Base-by-base conservation (phyloP, 2,113 vertebrate species). In the Callopanchax toddi region DNA sequence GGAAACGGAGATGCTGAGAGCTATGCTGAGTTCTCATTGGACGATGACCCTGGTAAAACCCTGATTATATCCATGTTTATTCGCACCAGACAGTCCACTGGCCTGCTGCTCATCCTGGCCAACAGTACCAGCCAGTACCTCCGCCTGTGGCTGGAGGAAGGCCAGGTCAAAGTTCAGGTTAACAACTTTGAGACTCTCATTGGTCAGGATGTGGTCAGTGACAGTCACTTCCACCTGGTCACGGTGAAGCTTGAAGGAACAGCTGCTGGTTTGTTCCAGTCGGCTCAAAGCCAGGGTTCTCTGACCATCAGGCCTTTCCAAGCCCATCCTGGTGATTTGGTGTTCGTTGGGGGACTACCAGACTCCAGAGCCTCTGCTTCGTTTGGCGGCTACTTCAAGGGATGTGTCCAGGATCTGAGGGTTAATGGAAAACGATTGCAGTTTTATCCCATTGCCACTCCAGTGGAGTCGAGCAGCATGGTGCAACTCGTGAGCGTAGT, bases 381-480 rank as follows among this genome's bases (percentile, higher is more conserved):
- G 1, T 92, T 91, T 15, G 91, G 94, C 11, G 93, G 88, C 0
- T 94, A 94, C 86, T 96, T 98, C 74, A 97, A 95, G 83, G 96
- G 96, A 10, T 98, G 96, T 17, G 78, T 98, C 46, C 95, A 98
- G 89, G 96, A 98, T 76, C 54, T 96, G 67, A 93, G 94, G 81
- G 67, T 97, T 16, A 94, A 94, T 78, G 90, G 81, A 26, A 90
- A 83, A 52, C 89, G 64, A 0, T 84, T 98, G 77, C 95, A 97
- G 86, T 96, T 99, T 78, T 98, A 93, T 74, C 91, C 93, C 12
- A 71, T 91, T 51, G 55, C 70, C 21, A 56, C 70, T 15, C 49
- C 40, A 1, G 81, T 67, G 5, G 78, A 65, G 29, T 82, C 89
- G 21, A 78, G 85, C 63, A 50, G n/a, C 32, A 85, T 86, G 15